phyloP scores from a whole-genome alignment of 2,888 invertebrate genomes.

The Calephelis perditalis region DNA sequence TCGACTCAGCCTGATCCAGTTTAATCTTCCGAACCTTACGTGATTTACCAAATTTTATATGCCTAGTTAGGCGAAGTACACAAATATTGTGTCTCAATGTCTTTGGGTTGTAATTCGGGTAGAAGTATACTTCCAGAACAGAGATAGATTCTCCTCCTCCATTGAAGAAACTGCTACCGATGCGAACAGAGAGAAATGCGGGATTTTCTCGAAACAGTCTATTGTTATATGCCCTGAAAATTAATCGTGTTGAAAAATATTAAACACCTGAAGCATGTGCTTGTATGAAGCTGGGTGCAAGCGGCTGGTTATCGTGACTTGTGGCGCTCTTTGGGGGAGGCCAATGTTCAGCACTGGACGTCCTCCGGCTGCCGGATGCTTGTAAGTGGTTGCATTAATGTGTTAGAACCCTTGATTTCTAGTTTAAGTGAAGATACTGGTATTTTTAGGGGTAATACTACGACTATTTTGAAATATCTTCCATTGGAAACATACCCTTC shows the following conservation, averaged over 20 bases:
- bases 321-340: too few species aligned
- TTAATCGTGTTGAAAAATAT: background rate
- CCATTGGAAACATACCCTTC: too few species aligned
- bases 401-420: too few species aligned
- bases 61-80: constrained; percentile 43
- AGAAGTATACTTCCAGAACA: constrained; percentile 54
- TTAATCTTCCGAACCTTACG: constrained; percentile 47
- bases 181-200: constrained; percentile 47
- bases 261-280: too few species aligned
- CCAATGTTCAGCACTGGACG: too few species aligned
- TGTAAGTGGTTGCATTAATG: too few species aligned
- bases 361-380: too few species aligned
- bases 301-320: too few species aligned
- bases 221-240: constrained; percentile 57
- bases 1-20: constrained; percentile 38
- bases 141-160: constrained; percentile 50
- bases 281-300: too few species aligned
- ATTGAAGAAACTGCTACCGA: constrained; percentile 52
- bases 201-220: constrained; percentile 63
- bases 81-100: constrained; percentile 52
- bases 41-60: constrained; percentile 37
- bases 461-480: too few species aligned
- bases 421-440: too few species aligned
- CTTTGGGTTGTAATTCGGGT: constrained; percentile 52
- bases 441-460: too few species aligned